These are phyloP conservation scores for Prionailurus bengalensis DNA, from an alignment of 2,113 vertebrate genomes.

Conservation along the genomic window DNA sequence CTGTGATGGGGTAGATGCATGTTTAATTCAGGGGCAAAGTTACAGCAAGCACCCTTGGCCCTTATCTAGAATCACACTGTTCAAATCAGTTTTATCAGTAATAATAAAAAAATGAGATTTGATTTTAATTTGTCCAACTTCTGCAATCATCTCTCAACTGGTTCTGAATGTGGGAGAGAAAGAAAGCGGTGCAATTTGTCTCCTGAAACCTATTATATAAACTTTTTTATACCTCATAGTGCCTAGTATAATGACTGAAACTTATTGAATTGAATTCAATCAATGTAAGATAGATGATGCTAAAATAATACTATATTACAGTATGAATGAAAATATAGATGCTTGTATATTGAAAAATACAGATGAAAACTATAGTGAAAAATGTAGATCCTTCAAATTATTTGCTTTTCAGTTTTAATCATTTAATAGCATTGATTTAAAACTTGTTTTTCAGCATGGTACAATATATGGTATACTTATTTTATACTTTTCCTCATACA, in stretches of 20 bases:
- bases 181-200: neutral
- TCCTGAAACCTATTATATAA: neutral
- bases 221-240: conserved; percentile 9
- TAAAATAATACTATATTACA: conserved; percentile 40
- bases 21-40: neutral
- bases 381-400: neutral
- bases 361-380: neutral
- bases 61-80: neutral
- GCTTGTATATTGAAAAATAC: neutral
- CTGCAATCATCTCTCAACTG: neutral
- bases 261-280: neutral
- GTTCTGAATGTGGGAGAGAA: conserved; percentile 24
- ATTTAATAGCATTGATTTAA: conserved; percentile 24
- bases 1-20: neutral
- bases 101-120: neutral
- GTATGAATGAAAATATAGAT: neutral
- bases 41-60: neutral
- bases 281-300: conserved; percentile 42
- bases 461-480: neutral
- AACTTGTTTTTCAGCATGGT: conserved; percentile 27
- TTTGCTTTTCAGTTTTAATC: neutral
- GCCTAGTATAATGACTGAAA: neutral
- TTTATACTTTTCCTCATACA: neutral
- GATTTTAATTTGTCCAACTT: conserved; percentile 11
- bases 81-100: neutral